phyloP scores from a whole-genome alignment of 2,797 vertebrate species.

The Vultur gryphus region DNA sequence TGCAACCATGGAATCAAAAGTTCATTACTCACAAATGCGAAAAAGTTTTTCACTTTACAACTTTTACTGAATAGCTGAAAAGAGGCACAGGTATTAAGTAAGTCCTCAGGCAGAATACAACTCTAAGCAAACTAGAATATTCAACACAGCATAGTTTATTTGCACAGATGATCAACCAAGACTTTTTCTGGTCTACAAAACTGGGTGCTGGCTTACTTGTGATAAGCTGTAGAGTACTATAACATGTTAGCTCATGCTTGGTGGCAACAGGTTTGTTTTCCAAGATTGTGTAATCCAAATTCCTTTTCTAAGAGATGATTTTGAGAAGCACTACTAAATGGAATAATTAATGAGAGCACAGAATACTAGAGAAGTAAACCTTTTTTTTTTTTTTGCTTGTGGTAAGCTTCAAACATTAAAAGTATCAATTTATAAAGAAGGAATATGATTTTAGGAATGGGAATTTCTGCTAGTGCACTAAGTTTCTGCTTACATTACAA shows the following conservation, averaged over 20 bases:
- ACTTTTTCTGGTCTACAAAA: slow-evolving; percentile 12
- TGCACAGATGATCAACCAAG: slow-evolving; percentile 49
- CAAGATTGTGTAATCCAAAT: slow-evolving; percentile 74
- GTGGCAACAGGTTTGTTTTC: slow-evolving; percentile 74
- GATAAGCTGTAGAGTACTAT: slow-evolving; percentile 40
- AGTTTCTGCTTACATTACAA: not conserved
- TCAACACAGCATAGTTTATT: slow-evolving; percentile 32
- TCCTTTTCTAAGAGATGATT: slow-evolving; percentile 73
- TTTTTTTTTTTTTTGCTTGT: not conserved
- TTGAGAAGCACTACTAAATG: slow-evolving; percentile 54
- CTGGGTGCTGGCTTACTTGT: slow-evolving; percentile 51
- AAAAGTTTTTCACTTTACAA: not conserved
- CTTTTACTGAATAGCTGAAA: not conserved
- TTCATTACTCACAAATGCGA: not conserved
- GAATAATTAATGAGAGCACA: slow-evolving; percentile 31
- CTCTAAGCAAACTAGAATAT: slow-evolving; percentile 28
- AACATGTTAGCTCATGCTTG: slow-evolving; percentile 73
- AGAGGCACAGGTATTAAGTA: not conserved
- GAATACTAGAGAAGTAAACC: not conserved
- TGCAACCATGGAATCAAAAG: not conserved
- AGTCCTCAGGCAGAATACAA: not conserved
- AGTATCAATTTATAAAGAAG: not conserved
- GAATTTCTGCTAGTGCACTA: not conserved
- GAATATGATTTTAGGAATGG: not conserved
- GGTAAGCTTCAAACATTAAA: not conserved